phyloP scores from a whole-genome alignment of 2,888 invertebrate species.

The Onthophagus sagittarius region DNA sequence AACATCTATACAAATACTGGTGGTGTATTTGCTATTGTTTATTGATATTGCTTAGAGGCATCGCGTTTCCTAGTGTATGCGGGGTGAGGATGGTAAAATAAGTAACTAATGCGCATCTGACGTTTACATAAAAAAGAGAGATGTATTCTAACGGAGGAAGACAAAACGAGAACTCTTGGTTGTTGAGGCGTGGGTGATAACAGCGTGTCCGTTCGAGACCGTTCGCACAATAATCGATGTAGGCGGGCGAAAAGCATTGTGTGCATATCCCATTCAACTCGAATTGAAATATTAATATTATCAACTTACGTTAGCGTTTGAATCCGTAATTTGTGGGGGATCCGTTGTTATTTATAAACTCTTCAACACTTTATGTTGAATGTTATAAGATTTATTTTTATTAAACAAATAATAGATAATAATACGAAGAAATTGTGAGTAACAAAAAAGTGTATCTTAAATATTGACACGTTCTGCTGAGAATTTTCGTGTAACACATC shows the following conservation, averaged over 20 bases:
- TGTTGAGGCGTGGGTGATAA: conserved; percentile 27
- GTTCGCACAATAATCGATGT: conserved; percentile 27
- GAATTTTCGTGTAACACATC: neutral
- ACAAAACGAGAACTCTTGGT: conserved; percentile 18
- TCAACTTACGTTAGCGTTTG: conserved; percentile 27
- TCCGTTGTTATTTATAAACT: conserved; percentile 16
- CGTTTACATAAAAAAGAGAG: conserved; percentile 19
- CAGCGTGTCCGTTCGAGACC: conserved; percentile 27
- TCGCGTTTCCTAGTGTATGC: neutral
- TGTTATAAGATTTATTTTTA: neutral
- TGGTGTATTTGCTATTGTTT: neutral
- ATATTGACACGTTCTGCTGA: neutral
- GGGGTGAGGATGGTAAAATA: neutral
- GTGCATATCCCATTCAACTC: conserved; percentile 29
- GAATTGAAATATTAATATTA: conserved; percentile 31
- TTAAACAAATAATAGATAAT: too few species aligned
- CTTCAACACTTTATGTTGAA: neutral
- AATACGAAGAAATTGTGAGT: too few species aligned
- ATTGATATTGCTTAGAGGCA: neutral
- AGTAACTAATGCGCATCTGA: conserved; percentile 9
- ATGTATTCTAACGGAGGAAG: conserved; percentile 19
- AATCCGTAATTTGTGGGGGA: conserved; percentile 25
- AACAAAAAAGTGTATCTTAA: neutral
- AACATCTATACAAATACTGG: too few species aligned
- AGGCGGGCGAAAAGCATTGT: conserved; percentile 28